Evolutionary conservation across 2,113 vertebrate species (phyloP).

Genomic region (Cryptoleucopteryx plumbea): DNA sequence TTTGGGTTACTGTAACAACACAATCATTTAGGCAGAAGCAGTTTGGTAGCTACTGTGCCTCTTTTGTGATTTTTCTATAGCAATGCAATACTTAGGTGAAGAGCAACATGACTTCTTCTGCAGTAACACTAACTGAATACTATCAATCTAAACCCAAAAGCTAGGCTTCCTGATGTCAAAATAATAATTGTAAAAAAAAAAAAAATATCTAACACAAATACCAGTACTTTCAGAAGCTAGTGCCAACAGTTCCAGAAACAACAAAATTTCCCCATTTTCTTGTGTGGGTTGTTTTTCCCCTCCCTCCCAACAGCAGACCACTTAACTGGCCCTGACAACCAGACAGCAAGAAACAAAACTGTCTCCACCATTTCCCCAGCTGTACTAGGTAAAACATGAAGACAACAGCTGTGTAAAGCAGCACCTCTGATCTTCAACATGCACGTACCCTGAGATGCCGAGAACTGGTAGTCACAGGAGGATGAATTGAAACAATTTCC

Average conservation of each 20-base stretch:
- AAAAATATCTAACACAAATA: neutral
- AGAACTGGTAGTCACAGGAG: neutral
- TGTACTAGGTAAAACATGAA: neutral
- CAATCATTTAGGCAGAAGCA: neutral
- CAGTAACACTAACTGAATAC: neutral
- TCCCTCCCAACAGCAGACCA: neutral
- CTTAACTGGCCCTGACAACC: neutral
- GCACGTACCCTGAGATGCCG: rapidly evolving
- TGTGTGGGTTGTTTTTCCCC: neutral
- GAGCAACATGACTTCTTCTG: neutral
- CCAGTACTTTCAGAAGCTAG: neutral
- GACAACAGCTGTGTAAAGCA: neutral
- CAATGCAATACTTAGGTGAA: neutral
- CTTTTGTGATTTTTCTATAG: neutral
- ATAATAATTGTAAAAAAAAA: neutral
- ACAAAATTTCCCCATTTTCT: neutral
- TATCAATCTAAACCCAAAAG: neutral
- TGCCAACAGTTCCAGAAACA: neutral
- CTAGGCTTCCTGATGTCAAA: neutral
- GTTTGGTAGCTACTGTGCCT: neutral
- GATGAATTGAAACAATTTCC: neutral
- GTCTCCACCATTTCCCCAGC: neutral
- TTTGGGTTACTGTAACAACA: neutral
- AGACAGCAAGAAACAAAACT: neutral
- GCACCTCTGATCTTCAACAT: neutral